phyloP scores from a whole-genome alignment of 2,888 invertebrate species.

The Drosophila tanythrix region DNA sequence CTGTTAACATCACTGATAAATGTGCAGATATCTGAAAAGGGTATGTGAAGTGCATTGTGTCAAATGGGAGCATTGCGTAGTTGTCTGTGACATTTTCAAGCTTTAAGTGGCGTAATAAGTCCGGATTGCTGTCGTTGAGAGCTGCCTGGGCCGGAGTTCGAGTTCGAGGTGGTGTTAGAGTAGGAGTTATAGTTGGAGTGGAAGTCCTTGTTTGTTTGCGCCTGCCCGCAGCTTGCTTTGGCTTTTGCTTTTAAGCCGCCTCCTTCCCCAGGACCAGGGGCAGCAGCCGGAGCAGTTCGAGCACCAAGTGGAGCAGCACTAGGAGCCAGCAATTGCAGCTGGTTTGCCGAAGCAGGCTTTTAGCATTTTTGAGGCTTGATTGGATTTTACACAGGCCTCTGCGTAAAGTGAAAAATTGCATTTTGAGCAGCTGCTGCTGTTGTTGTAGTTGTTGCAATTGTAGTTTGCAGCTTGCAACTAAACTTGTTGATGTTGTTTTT shows the following conservation, averaged over 20 bases:
- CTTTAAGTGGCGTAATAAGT: conserved; percentile 82
- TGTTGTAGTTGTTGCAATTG: conserved; percentile 11
- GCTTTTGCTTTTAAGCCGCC: conserved; percentile 72
- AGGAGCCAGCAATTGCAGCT: conserved; percentile 15
- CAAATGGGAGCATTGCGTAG: background rate
- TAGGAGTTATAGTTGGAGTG: background rate
- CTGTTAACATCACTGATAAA: background rate
- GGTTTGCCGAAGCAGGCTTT: conserved; percentile 60
- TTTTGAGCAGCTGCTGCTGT: conserved; percentile 74
- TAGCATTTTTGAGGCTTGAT: conserved; percentile 82
- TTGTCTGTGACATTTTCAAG: conserved; percentile 56
- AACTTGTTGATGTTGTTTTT: conserved; percentile 50
- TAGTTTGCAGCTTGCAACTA: conserved; percentile 35
- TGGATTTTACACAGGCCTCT: conserved; percentile 72
- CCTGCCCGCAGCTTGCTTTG: conserved; percentile 71
- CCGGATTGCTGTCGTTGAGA: conserved; percentile 54
- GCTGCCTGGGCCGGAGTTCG: conserved; percentile 35
- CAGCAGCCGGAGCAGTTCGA: conserved; percentile 7
- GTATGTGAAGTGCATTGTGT: conserved; percentile 3
- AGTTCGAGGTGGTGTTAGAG: conserved; percentile 16
- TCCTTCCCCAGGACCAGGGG: conserved; percentile 9
- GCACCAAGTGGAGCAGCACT: background rate
- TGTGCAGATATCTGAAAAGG: background rate
- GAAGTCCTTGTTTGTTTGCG: conserved; percentile 63
- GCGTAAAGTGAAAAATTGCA: conserved; percentile 76